These are phyloP conservation scores for Microctenopoma stevenorrisi DNA, from an alignment of 2,797 vertebrate genomes.

Conservation along the genomic window DNA sequence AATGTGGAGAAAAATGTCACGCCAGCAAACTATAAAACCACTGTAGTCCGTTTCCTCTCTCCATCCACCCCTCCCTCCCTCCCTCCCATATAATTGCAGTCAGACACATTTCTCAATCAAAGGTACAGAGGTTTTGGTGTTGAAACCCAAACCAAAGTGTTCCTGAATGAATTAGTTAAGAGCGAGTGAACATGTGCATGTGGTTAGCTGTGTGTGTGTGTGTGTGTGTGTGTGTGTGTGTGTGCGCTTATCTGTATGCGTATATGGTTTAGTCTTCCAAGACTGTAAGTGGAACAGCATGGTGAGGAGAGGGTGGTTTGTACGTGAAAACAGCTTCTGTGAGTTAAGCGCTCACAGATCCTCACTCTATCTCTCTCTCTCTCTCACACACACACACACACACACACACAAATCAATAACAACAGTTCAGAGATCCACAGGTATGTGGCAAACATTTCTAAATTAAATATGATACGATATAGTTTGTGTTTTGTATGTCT, in stretches of 20 bases:
- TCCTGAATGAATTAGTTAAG: conserved; percentile 88
- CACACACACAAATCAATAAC: not conserved
- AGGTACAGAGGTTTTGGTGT: conserved; percentile 78
- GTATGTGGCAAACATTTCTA: not conserved
- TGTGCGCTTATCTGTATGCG: conserved; percentile 71
- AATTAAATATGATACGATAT: not conserved
- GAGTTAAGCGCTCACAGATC: conserved; percentile 66
- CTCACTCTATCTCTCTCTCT: not conserved
- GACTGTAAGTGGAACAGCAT: conserved; percentile 85
- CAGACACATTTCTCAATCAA: conserved; percentile 85
- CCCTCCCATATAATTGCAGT: conserved; percentile 81
- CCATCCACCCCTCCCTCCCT: conserved; percentile 40
- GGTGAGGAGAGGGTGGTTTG: conserved; percentile 71
- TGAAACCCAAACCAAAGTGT: conserved; percentile 85
- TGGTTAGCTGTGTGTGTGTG: conserved; percentile 73
- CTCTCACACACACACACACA: not conserved
- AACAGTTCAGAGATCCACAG: not conserved
- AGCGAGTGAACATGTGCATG: conserved; percentile 85
- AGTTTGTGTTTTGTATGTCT: not conserved
- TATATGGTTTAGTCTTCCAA: conserved; percentile 72
- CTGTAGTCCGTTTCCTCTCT: conserved; percentile 65
- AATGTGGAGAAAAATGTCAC: conserved; percentile 67
- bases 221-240: conserved; percentile 22
- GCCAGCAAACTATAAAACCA: conserved; percentile 78
- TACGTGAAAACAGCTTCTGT: conserved; percentile 82